Conservation (phyloP, 1,140 invertebrate genomes). For the Tetramorium simillimum region DNA sequence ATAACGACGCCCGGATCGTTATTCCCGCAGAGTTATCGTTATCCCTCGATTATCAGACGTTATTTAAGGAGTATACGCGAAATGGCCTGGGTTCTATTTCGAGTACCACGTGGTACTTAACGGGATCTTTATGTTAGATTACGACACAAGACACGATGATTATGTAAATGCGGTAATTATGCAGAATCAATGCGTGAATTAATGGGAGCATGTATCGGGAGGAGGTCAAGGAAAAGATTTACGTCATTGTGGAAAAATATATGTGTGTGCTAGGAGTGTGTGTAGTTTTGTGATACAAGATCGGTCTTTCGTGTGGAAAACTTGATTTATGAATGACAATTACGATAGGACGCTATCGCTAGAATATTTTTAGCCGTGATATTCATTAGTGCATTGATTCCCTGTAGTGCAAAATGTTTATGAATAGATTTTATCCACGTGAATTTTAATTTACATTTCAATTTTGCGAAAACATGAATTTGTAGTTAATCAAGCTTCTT, state of each 20-base stretch:
- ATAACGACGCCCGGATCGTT: slow-evolving; percentile 5
- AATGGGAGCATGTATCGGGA: slow-evolving; percentile 30
- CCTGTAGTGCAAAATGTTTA: not conserved
- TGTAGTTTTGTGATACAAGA: not conserved
- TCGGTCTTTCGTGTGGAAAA: not conserved
- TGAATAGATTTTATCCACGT: not conserved
- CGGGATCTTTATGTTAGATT: slow-evolving; percentile 1
- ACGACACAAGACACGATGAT: slow-evolving; percentile 24
- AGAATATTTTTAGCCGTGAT: not conserved
- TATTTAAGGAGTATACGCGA: not conserved
- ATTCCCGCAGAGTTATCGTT: slow-evolving; percentile 11
- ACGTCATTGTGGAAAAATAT: slow-evolving; percentile 43
- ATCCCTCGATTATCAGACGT: slow-evolving; percentile 28
- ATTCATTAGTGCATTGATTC: not conserved
- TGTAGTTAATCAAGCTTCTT: not conserved
- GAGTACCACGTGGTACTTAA: slow-evolving; percentile 2
- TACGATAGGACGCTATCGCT: not conserved
- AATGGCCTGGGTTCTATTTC: slow-evolving; percentile 6
- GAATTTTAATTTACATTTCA: not conserved
- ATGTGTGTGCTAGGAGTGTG: not conserved
- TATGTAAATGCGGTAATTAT: slow-evolving; percentile 40
- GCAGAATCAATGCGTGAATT: slow-evolving; percentile 44
- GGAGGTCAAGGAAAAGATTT: slow-evolving; percentile 47
- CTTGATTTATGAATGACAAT: not conserved
- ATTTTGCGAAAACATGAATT: not conserved